Percentiles rank a stretch among this genome's conserved stretches.
These are phyloP conservation scores for Forbesichthys agassizii DNA, from an alignment of 2,113 vertebrate species.

Conservation along the genomic window DNA sequence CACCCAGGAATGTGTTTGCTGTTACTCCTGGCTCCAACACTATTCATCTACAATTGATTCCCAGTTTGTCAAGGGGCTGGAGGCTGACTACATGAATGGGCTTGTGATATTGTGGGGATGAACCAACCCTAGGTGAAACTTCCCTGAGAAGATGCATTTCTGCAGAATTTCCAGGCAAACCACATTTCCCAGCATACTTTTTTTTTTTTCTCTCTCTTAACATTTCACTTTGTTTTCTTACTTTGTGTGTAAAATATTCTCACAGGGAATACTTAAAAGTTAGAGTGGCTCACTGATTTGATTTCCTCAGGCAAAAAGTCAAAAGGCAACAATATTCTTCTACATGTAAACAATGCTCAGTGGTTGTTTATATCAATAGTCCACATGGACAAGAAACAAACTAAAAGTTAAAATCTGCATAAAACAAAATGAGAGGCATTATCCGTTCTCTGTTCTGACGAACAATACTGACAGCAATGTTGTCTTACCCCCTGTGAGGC, in stretches of 20 bases:
- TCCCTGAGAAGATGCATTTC: slow-evolving; percentile 14
- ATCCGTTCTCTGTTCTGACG: slow-evolving; percentile 26
- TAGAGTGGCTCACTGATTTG: slow-evolving; percentile 20
- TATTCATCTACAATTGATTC: slow-evolving; percentile 58
- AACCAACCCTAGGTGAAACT: slow-evolving; percentile 7
- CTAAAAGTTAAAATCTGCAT: slow-evolving; percentile 16
- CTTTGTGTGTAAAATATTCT: background rate
- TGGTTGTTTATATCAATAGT: background rate
- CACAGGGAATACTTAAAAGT: slow-evolving; percentile 9
- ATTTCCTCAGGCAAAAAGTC: slow-evolving; percentile 20
- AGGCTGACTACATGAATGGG: slow-evolving; percentile 52
- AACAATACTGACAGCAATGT: slow-evolving; percentile 33
- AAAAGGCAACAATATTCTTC: background rate
- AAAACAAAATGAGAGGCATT: slow-evolving; percentile 29
- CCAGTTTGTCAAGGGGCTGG: slow-evolving; percentile 25
- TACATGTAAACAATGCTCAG: background rate
- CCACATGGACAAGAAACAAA: background rate
- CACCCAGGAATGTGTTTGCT: slow-evolving; percentile 26
- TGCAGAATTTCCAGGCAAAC: slow-evolving; percentile 1
- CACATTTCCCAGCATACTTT: background rate
- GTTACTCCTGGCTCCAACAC: slow-evolving; percentile 22
- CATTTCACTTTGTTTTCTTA: slow-evolving; percentile 16
- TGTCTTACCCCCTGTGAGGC: slow-evolving; percentile 18
- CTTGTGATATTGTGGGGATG: slow-evolving; percentile 30
- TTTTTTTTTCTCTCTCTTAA: background rate